A percentile compares a stretch with the other conserved stretches of the same genome.
These are phyloP conservation scores for Halichoerus grypus DNA, from an alignment of 2,113 vertebrate species.

Conservation along the genomic window DNA sequence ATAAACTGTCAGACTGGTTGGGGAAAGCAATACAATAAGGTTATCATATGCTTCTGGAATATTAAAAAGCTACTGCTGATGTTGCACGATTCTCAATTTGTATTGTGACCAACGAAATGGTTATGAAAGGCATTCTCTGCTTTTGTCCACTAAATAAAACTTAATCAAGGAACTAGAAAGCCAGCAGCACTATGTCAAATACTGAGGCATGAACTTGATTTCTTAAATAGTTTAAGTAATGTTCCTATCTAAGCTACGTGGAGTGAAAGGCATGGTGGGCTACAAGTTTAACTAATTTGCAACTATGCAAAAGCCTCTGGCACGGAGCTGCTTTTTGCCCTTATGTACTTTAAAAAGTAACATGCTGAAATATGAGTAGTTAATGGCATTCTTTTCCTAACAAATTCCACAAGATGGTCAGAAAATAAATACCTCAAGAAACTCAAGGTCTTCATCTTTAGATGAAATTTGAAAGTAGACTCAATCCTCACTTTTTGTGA, in stretches of 20 bases:
- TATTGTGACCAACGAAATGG: background rate
- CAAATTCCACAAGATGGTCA: background rate
- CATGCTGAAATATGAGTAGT: background rate
- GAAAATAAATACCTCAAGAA: conserved; percentile 13
- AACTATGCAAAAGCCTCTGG: background rate
- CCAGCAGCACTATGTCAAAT: background rate
- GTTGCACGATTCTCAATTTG: background rate
- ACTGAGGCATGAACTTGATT: background rate
- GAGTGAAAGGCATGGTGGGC: background rate
- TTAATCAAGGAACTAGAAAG: background rate
- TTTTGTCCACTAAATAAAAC: background rate
- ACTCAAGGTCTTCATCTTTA: background rate
- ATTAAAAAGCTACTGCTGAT: background rate
- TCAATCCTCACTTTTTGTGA: background rate
- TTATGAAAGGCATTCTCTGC: background rate
- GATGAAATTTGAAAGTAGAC: background rate
- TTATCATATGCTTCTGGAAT: background rate
- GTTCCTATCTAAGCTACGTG: background rate
- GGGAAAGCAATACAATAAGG: background rate
- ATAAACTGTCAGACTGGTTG: background rate
- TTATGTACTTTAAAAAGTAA: background rate
- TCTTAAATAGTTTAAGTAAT: background rate
- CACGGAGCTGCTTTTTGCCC: background rate
- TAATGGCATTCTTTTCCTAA: background rate
- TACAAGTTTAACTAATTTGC: background rate